These are phyloP conservation scores for Cheumatopsyche charites DNA, from an alignment of 1,140 invertebrate species.

Conservation along the genomic window DNA sequence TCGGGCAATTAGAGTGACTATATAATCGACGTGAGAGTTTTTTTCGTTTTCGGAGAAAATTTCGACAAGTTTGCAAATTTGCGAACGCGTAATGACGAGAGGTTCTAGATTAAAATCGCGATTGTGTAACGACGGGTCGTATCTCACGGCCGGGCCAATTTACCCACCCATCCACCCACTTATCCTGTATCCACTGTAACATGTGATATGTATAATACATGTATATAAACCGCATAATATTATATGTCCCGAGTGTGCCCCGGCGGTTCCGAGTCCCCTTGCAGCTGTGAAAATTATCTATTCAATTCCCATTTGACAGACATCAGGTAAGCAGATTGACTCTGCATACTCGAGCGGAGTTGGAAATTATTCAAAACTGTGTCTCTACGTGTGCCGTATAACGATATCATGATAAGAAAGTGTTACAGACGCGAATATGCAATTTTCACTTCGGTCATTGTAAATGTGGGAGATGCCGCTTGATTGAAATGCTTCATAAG, in stretches of 20 bases:
- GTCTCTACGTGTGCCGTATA: neutral
- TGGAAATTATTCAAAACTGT: constrained; percentile 13
- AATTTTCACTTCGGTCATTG: too few species aligned
- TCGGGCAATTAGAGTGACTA: too few species aligned
- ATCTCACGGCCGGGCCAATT: neutral
- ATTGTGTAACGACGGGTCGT: neutral
- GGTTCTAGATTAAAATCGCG: too few species aligned
- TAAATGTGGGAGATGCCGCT: too few species aligned
- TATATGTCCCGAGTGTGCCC: neutral
- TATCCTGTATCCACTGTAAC: neutral
- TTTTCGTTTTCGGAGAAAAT: too few species aligned
- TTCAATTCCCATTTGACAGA: constrained; percentile 35
- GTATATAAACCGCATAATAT: neutral
- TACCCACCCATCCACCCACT: neutral
- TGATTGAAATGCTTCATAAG: too few species aligned
- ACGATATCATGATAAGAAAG: neutral
- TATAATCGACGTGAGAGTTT: too few species aligned
- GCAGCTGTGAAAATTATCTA: constrained; percentile 31
- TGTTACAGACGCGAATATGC: constrained; percentile 1
- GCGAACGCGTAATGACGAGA: too few species aligned
- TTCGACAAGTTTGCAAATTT: too few species aligned
- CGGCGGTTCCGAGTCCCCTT: neutral
- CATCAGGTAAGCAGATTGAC: constrained; percentile 40
- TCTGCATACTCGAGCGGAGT: constrained; percentile 32
- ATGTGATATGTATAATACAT: neutral